Base-by-base conservation (phyloP, 2,888 invertebrate species). In the Nemapogon koenigi region DNA sequence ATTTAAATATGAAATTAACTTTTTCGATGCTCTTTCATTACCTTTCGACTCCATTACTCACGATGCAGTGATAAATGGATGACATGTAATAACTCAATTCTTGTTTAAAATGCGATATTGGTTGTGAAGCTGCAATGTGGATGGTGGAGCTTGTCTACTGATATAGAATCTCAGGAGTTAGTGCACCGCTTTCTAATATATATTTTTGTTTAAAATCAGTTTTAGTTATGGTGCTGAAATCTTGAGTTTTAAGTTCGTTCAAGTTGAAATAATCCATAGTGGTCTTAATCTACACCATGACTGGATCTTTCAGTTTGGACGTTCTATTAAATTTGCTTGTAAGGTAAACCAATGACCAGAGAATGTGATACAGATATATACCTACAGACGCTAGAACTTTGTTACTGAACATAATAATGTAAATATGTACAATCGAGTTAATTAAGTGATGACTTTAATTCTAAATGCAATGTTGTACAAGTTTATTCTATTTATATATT, bases 391-490 rank as follows among this genome's bases (percentile, higher is more conserved):
- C 73, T 75, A 75, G 70, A 72, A 72, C 75, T 73, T 76, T 76
- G 75, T 76, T 73, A 73, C 67, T 78, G 75, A 67, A 65, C 72
- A 71, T 70, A 62, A 63, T 35, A 58, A 47, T 75, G 76, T 78
- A 76, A 73, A 76, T 76, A 78, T 78, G 76, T 76, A 78, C 72
- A 67, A 73, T 75, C 73, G 56, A 50, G 56, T 60, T 66, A 69
- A 62, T 55, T 71, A 72, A 71, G 65, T 65, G 69, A 67, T 63
- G 27, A 32, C 31, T 64, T 59, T 70, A 71, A 71, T 69, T 66
- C 64, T 75, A 76, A 70, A 72, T 65, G 66, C 73, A 78, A 75
- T 72, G 72, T 73, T 78, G 75, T 76, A 76, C 73, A 78, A 73
- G 70, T 55, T 63, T 39, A 40, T 60, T 68, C 64, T 72, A 69